Evolutionary conservation across 2,888 invertebrate species (phyloP).

Genomic region (Diarsia dahlii): DNA sequence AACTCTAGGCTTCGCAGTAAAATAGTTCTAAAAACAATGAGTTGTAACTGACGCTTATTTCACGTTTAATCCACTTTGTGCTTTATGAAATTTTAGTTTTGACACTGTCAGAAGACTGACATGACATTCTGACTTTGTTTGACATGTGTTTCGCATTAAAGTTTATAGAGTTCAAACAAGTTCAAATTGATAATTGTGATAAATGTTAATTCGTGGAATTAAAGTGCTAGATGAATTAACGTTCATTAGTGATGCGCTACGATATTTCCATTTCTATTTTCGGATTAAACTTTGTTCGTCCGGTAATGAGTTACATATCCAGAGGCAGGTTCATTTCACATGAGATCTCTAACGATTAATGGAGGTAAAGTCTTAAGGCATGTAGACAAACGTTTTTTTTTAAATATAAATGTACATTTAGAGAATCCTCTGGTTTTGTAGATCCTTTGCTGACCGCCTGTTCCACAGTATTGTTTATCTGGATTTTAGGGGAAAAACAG

Average conservation of each 20-base stretch:
- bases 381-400: not conserved
- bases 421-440: not conserved
- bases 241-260: not conserved
- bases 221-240: not conserved
- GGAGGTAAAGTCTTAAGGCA: not conserved
- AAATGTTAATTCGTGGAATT: slow-evolving; percentile 12
- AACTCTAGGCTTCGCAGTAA: slow-evolving; percentile 42
- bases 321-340: not conserved
- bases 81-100: slow-evolving; percentile 64
- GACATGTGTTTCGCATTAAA: slow-evolving; percentile 34
- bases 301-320: not conserved
- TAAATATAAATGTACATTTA: not conserved
- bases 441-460: not conserved
- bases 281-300: not conserved
- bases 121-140: too few relatives aligned
- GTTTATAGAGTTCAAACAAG: slow-evolving; percentile 27
- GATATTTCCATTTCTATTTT: slow-evolving; percentile 7
- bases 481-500: not conserved
- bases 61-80: slow-evolving; percentile 69
- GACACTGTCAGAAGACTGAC: slow-evolving; percentile 58
- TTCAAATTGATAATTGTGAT: slow-evolving; percentile 34
- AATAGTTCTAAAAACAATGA: slow-evolving; percentile 63
- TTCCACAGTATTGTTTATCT: not conserved
- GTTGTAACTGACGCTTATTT: slow-evolving; percentile 64
- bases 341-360: not conserved